Evolutionary conservation across 2,888 invertebrate species (phyloP).

Genomic region (Germaria angustata): DNA sequence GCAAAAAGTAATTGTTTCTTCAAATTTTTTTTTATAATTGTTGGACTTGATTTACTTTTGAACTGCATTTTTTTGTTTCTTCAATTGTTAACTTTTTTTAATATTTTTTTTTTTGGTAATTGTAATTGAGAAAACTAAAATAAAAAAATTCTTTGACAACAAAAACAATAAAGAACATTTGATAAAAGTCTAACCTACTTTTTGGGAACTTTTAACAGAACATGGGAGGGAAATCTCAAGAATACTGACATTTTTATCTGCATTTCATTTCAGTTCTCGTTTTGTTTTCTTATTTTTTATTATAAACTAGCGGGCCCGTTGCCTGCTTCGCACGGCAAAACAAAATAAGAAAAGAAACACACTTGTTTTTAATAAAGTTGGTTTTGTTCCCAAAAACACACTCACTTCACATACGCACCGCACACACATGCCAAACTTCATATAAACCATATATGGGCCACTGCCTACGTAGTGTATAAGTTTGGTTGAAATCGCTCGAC

Average conservation of each 20-base stretch:
- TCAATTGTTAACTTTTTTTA: not conserved
- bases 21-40: too few relatives aligned
- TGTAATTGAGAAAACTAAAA: not conserved
- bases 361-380: too few relatives aligned
- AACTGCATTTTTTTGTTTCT: not conserved
- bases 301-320: too few relatives aligned
- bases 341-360: too few relatives aligned
- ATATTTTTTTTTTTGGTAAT: not conserved
- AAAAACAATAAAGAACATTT: not conserved
- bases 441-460: too few relatives aligned
- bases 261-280: not conserved
- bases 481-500: too few relatives aligned
- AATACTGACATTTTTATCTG: constrained; percentile 8
- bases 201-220: not conserved
- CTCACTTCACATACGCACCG: too few relatives aligned
- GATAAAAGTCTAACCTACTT: constrained; percentile 21
- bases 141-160: not conserved
- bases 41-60: not conserved
- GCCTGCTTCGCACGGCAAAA: too few relatives aligned
- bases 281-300: not conserved
- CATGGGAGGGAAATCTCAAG: not conserved
- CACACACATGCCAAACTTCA: too few relatives aligned
- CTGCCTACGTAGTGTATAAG: too few relatives aligned
- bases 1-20: too few relatives aligned
- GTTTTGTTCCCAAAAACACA: too few relatives aligned